Evolutionary conservation across 1,140 invertebrate species (phyloP).

Genomic region (Phenacoccus solenopsis): DNA sequence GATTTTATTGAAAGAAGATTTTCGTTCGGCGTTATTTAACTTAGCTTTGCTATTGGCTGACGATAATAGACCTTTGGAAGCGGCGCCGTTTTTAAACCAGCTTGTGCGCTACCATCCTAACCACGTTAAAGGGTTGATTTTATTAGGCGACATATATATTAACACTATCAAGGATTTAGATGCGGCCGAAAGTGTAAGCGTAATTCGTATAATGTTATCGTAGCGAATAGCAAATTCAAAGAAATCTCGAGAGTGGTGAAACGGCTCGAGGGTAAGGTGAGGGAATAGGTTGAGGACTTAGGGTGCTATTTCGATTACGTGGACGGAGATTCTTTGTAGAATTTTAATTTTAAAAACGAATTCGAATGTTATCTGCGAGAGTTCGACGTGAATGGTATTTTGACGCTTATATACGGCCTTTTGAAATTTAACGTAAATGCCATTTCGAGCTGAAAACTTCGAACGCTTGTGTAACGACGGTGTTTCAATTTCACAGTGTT

Average conservation of each 20-base stretch:
- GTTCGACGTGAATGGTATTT: neutral
- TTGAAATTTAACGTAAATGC: neutral
- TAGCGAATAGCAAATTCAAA: neutral
- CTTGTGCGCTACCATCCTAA: constrained; percentile 82
- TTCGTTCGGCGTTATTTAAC: constrained; percentile 88
- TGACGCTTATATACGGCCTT: neutral
- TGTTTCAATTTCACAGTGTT: constrained; percentile 53
- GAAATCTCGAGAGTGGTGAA: neutral
- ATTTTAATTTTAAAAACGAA: neutral
- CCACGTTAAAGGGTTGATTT: constrained; percentile 85
- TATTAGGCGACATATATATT: constrained; percentile 92
- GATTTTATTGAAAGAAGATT: constrained; percentile 69
- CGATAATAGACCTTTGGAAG: constrained; percentile 73
- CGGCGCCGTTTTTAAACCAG: constrained; percentile 83
- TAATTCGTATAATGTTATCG: neutral
- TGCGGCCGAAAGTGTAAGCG: constrained; percentile 70
- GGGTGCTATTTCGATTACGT: too few species aligned
- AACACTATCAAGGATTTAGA: constrained; percentile 90
- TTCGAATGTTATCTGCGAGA: neutral
- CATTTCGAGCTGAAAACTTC: neutral
- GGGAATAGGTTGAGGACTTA: too few species aligned
- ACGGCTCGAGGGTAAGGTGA: too few species aligned
- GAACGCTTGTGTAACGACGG: neutral
- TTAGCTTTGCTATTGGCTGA: constrained; percentile 81
- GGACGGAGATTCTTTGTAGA: too few species aligned